Conservation (phyloP, 2,797 vertebrate species). For the Trachops cirrhosus region DNA sequence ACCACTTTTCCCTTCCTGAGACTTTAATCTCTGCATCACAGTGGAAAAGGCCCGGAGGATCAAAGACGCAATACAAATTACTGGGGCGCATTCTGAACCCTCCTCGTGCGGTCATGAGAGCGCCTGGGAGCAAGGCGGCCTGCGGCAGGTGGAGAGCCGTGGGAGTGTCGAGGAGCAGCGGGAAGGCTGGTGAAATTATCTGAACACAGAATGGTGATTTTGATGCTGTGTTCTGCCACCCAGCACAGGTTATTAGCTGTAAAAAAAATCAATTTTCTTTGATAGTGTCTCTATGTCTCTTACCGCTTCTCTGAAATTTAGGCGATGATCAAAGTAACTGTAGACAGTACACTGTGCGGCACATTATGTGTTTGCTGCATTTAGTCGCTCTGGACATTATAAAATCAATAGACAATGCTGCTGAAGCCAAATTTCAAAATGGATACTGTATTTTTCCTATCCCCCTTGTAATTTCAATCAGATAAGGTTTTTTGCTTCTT, state of each 20-base stretch:
- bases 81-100: constrained; percentile 50
- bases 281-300: constrained; percentile 63
- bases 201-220: constrained; percentile 65
- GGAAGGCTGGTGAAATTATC: constrained; percentile 59
- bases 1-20: constrained; percentile 56
- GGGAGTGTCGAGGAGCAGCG: constrained; percentile 55
- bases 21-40: constrained; percentile 63
- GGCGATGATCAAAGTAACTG: constrained; percentile 64
- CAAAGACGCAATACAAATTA: constrained; percentile 63
- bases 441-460: constrained; percentile 56
- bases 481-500: constrained; percentile 62
- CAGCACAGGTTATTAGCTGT: constrained; percentile 71
- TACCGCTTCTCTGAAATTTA: constrained; percentile 70
- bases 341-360: constrained; percentile 8
- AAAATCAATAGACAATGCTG: constrained; percentile 69
- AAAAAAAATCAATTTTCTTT: constrained; percentile 75
- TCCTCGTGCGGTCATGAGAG: constrained; percentile 38
- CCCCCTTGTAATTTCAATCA: constrained; percentile 70
- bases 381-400: constrained; percentile 66
- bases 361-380: constrained; percentile 60
- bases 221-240: constrained; percentile 63
- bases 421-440: constrained; percentile 68
- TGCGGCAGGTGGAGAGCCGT: constrained; percentile 39
- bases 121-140: constrained; percentile 16
- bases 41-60: constrained; percentile 49